These are phyloP conservation scores for Rynchops niger DNA, from an alignment of 2,113 vertebrate genomes.

Conservation along the genomic window DNA sequence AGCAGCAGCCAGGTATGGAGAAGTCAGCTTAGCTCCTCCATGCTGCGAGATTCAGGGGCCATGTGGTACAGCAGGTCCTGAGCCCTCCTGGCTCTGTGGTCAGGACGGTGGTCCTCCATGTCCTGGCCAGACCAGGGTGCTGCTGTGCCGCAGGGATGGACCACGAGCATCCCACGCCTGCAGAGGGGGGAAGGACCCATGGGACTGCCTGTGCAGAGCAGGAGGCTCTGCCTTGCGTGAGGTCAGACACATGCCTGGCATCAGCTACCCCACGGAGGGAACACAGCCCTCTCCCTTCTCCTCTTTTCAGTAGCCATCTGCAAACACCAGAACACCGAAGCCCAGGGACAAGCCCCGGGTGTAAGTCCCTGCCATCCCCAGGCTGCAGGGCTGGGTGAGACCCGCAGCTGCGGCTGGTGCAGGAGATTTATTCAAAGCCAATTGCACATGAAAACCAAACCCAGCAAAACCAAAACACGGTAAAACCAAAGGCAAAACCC, in stretches of 20 bases:
- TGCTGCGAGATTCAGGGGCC: neutral
- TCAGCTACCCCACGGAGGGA: accelerated
- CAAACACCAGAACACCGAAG: neutral
- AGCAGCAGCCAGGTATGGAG: neutral
- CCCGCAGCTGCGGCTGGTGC: accelerated
- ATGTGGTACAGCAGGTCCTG: neutral
- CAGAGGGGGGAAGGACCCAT: neutral
- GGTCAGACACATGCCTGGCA: neutral
- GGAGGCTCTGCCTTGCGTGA: neutral
- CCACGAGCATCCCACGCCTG: accelerated
- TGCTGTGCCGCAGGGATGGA: neutral
- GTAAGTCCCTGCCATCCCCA: neutral
- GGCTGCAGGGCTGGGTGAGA: neutral
- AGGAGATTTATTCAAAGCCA: neutral
- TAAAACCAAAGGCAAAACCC: too few relatives aligned
- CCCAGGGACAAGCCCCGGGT: neutral
- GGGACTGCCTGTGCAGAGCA: accelerated
- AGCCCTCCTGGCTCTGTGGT: accelerated
- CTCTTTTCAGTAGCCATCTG: neutral
- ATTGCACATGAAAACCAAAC: neutral
- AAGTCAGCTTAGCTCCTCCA: neutral
- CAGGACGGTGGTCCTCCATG: neutral
- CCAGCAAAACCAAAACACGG: too few relatives aligned
- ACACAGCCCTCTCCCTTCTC: neutral
- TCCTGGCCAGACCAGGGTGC: neutral